Percentiles rank a stretch among this genome's conserved stretches.
These are phyloP conservation scores for Pygocentrus nattereri DNA, from an alignment of 2,797 vertebrate genomes.

Conservation along the genomic window DNA sequence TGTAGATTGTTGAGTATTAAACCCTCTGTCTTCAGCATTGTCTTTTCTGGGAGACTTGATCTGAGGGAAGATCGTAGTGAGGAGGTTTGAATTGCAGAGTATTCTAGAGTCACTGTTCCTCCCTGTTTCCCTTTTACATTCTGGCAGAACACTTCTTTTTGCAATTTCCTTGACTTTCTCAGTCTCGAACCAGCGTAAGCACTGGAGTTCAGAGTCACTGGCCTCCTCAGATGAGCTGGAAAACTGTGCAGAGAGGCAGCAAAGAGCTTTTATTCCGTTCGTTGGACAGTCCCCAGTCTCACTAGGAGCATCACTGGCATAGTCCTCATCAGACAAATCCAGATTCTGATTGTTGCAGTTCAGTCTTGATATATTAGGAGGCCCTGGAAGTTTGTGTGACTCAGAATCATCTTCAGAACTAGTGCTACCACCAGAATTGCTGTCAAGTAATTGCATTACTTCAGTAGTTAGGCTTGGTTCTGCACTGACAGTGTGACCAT, in stretches of 20 bases:
- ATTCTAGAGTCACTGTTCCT: background rate
- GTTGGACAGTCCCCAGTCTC: conserved; percentile 58
- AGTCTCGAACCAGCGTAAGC: conserved; percentile 41
- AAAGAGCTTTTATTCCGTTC: conserved; percentile 2
- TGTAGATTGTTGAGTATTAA: background rate
- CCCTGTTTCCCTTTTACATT: background rate
- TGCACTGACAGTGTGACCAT: conserved; percentile 5
- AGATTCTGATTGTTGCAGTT: conserved; percentile 45
- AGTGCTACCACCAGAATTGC: conserved; percentile 34
- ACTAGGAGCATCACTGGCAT: conserved; percentile 71
- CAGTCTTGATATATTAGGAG: conserved; percentile 27
- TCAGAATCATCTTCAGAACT: conserved; percentile 57
- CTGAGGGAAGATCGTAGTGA: conserved; percentile 48
- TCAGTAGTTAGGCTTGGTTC: conserved; percentile 32
- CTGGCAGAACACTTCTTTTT: background rate
- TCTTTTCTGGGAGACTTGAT: conserved; percentile 51
- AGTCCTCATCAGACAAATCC: conserved; percentile 69
- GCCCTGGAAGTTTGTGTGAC: conserved; percentile 52
- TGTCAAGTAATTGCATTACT: conserved; percentile 36
- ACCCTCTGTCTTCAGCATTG: background rate
- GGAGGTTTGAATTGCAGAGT: conserved; percentile 43
- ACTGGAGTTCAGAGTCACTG: conserved; percentile 37
- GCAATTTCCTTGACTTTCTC: conserved; percentile 9
- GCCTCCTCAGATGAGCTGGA: conserved; percentile 58
- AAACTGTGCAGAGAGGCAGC: background rate